Evolutionary conservation across 2,113 vertebrate genomes (phyloP).

Genomic region (Australoheros scitulus): DNA sequence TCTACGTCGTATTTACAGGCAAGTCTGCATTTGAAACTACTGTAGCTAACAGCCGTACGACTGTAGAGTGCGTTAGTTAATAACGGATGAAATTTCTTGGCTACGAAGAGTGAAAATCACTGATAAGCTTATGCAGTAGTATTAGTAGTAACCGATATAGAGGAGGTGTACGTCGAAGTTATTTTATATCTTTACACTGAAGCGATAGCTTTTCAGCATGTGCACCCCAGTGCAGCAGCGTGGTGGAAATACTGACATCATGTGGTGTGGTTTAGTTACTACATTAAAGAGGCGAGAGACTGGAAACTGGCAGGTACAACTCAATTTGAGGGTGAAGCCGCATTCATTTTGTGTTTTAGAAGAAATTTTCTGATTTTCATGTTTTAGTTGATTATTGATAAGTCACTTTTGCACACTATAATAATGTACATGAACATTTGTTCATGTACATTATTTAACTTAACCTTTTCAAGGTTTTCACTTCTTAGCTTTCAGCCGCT

Average conservation of each 20-base stretch:
- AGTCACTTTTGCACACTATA: no score
- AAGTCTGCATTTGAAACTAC: conserved; percentile 21
- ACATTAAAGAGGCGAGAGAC: not conserved
- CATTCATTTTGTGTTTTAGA: not conserved
- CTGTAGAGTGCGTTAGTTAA: not conserved
- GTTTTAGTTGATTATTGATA: not conserved
- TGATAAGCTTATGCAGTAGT: not conserved
- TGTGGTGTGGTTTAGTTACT: conserved; percentile 36
- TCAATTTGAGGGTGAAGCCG: not conserved
- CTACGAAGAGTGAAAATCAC: not conserved
- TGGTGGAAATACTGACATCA: conserved; percentile 58
- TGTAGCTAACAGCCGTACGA: not conserved
- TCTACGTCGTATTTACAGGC: conserved; percentile 12
- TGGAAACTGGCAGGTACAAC: not conserved
- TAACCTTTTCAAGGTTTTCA: not conserved
- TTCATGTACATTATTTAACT: no score
- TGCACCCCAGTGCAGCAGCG: not conserved
- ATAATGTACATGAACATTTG: no score
- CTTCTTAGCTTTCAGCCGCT: not conserved
- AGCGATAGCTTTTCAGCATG: not conserved
- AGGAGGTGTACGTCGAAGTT: not conserved
- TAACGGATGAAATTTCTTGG: not conserved
- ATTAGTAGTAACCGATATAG: not conserved
- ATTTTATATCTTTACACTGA: not conserved
- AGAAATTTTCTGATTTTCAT: not conserved